Evolutionary conservation across 2,113 vertebrate genomes (phyloP).

Genomic region (Platanista minor): DNA sequence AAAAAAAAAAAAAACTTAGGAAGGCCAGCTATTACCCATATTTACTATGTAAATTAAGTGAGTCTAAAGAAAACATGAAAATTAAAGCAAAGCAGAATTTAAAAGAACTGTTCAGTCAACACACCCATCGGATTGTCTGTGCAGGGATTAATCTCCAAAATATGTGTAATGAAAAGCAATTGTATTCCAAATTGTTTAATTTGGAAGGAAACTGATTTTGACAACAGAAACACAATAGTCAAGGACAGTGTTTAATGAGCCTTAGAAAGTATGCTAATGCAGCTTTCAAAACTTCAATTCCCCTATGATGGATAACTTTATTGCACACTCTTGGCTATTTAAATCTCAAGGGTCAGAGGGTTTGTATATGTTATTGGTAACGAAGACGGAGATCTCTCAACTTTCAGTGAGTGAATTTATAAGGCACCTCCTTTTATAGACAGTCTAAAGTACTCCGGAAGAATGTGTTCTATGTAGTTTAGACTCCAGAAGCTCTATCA

Average conservation of each 20-base stretch:
- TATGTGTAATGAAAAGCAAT: constrained; percentile 37
- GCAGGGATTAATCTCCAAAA: background rate
- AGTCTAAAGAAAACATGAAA: background rate
- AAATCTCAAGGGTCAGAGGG: constrained; percentile 69
- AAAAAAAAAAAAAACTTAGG: background rate
- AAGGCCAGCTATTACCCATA: constrained; percentile 18
- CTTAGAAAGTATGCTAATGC: constrained; percentile 46
- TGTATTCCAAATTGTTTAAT: constrained; percentile 56
- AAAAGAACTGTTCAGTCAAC: background rate
- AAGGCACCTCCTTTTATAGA: constrained; percentile 26
- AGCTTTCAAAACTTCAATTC: constrained; percentile 60
- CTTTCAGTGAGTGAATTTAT: constrained; percentile 54
- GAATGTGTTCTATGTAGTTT: background rate
- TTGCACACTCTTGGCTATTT: constrained; percentile 64
- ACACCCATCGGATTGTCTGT: background rate
- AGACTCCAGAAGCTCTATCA: background rate
- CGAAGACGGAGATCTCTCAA: constrained; percentile 66
- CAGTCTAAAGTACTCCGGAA: background rate
- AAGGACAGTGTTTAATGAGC: constrained; percentile 58
- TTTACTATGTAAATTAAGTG: background rate
- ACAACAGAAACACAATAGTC: constrained; percentile 44
- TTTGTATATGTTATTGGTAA: constrained; percentile 65
- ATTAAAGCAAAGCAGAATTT: background rate
- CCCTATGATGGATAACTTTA: constrained; percentile 69
- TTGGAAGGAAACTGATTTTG: constrained; percentile 58